A percentile compares a stretch with the other conserved stretches of the same genome.
Conservation (phyloP, 35 echinoderm and acorn worm species). For the Lytechinus variegatus region DNA sequence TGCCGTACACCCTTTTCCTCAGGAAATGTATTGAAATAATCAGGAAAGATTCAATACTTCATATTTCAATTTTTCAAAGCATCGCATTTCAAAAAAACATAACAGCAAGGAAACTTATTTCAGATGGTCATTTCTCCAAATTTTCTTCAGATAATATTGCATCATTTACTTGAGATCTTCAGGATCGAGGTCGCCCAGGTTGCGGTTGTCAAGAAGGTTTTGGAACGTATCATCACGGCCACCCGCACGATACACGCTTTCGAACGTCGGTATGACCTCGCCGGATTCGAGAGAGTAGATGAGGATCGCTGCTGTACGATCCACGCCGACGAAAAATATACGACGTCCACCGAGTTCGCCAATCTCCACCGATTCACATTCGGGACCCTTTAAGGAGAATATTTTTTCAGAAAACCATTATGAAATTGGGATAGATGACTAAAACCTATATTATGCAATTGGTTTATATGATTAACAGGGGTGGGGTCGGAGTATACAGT, state of each 20-base stretch:
- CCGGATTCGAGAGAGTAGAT: conserved; percentile 56
- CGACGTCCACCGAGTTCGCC: conserved; percentile 64
- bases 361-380: conserved; percentile 72
- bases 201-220: conserved; percentile 60
- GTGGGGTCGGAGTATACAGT: too few species aligned
- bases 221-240: conserved; percentile 64
- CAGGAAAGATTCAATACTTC: too few species aligned
- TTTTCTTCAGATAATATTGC: too few species aligned
- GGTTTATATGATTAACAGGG: too few species aligned
- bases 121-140: too few species aligned
- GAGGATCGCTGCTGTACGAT: conserved; percentile 70
- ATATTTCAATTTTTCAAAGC: too few species aligned
- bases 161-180: conserved; percentile 80
- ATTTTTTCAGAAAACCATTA: not conserved
- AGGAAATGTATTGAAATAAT: too few species aligned
- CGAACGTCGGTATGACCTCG: conserved; percentile 43
- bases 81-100: too few species aligned
- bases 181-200: conserved; percentile 79
- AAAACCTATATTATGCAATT: too few species aligned
- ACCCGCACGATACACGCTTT: conserved; percentile 81
- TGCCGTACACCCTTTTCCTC: too few species aligned
- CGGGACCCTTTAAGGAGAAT: conserved; percentile 57
- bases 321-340: conserved; percentile 76
- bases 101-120: too few species aligned
- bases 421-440: too few species aligned